phyloP scores from a whole-genome alignment of 2,797 vertebrate species.

The Ibycter americanus region DNA sequence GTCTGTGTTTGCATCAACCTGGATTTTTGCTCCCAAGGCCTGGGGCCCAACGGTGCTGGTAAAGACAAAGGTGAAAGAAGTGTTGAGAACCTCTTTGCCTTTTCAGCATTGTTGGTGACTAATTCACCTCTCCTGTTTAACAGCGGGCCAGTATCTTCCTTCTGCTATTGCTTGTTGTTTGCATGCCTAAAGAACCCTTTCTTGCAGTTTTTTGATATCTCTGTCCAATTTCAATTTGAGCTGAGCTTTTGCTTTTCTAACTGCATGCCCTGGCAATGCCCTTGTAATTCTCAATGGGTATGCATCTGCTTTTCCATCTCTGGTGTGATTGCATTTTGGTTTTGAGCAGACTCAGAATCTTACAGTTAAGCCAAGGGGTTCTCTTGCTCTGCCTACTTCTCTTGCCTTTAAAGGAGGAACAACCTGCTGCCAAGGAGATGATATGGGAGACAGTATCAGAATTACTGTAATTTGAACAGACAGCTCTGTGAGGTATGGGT shows the following conservation, averaged over 20 bases:
- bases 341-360: background rate
- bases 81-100: background rate
- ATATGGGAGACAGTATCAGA: background rate
- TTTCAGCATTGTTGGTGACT: background rate
- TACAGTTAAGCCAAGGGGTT: background rate
- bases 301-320: background rate
- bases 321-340: background rate
- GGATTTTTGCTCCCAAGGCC: background rate
- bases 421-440: background rate
- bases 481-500: background rate
- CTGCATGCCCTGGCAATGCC: background rate
- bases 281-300: background rate
- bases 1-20: background rate
- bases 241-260: background rate
- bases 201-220: background rate
- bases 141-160: background rate
- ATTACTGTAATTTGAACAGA: background rate
- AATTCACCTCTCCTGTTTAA: background rate
- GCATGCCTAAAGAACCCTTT: accelerated
- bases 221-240: background rate
- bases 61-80: background rate
- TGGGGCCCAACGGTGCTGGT: background rate
- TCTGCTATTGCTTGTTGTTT: background rate
- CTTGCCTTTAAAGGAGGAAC: background rate
- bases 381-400: background rate